These are phyloP conservation scores for Hedychridium roseum DNA, from an alignment of 2,888 invertebrate species.

Conservation along the genomic window DNA sequence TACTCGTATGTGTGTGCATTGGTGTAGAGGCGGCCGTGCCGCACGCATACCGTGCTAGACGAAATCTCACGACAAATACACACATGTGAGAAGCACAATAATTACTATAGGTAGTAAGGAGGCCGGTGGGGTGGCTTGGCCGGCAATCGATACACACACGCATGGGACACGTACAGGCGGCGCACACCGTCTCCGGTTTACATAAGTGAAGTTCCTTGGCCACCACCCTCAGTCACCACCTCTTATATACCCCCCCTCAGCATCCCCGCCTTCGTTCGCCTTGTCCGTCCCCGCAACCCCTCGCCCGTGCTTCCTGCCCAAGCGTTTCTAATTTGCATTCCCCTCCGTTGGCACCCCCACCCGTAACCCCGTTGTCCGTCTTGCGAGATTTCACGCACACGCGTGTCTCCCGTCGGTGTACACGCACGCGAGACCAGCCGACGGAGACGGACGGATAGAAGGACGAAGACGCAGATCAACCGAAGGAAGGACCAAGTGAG, in stretches of 20 bases:
- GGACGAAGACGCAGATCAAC: constrained; percentile 6
- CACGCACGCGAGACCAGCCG: constrained; percentile 28
- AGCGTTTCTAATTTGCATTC: constrained; percentile 64
- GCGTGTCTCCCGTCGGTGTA: constrained; percentile 43
- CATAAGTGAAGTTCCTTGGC: constrained; percentile 61
- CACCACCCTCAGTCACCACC: constrained; percentile 49
- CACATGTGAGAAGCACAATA: constrained; percentile 59
- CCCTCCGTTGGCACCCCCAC: constrained; percentile 57
- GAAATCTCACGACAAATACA: constrained; percentile 59
- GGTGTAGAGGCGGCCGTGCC: constrained; percentile 6
- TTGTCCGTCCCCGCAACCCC: constrained; percentile 20
- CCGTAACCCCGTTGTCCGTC: constrained; percentile 54
- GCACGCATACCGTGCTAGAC: constrained; percentile 44
- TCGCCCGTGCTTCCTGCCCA: constrained; percentile 53
- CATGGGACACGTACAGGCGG: constrained; percentile 32
- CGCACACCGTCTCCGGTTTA: constrained; percentile 51
- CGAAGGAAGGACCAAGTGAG: too few species aligned
- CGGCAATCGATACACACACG: constrained; percentile 61
- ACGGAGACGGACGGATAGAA: neutral
- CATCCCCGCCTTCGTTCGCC: constrained; percentile 18
- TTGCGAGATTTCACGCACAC: constrained; percentile 55
- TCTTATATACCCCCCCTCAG: constrained; percentile 42
- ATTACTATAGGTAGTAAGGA: constrained; percentile 53
- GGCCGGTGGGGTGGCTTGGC: constrained; percentile 51
- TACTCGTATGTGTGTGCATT: constrained; percentile 24